These are phyloP conservation scores for Drosophila parthenogenetica DNA, from an alignment of 2,888 invertebrate genomes.

Conservation along the genomic window DNA sequence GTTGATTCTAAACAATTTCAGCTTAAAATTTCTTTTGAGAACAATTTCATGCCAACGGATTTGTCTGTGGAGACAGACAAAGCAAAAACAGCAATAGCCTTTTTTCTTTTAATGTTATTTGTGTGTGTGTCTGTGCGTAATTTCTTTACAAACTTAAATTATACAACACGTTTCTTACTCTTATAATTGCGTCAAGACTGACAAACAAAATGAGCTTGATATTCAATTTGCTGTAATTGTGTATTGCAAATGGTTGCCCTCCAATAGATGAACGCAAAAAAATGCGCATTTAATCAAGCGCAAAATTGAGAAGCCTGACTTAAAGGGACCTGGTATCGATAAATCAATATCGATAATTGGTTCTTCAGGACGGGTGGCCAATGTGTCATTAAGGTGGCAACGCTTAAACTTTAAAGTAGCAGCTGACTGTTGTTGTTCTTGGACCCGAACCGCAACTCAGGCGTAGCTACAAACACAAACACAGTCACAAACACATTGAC, in stretches of 20 bases:
- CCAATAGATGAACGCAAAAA: background rate
- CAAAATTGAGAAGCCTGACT: constrained; percentile 1
- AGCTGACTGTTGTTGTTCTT: background rate
- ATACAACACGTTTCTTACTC: constrained; percentile 26
- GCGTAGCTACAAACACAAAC: background rate
- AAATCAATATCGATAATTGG: background rate
- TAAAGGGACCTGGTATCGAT: background rate
- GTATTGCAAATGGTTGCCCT: background rate
- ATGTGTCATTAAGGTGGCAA: background rate
- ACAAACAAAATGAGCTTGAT: constrained; percentile 26
- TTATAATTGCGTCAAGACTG: constrained; percentile 10
- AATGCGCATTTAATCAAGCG: constrained; percentile 13
- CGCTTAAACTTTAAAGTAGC: background rate
- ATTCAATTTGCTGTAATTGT: constrained; percentile 24
- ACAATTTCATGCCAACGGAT: constrained; percentile 8
- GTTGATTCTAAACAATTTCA: constrained; percentile 31
- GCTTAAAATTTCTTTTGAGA: constrained; percentile 1
- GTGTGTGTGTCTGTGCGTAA: background rate
- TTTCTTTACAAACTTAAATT: constrained; percentile 27
- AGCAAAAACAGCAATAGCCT: constrained; percentile 2
- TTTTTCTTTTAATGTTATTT: background rate
- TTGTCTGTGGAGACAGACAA: constrained; percentile 20
- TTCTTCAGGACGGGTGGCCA: background rate
- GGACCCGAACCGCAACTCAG: background rate
- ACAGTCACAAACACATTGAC: background rate